Conservation (phyloP, 2,113 vertebrate genomes). For the Octodon degus region DNA sequence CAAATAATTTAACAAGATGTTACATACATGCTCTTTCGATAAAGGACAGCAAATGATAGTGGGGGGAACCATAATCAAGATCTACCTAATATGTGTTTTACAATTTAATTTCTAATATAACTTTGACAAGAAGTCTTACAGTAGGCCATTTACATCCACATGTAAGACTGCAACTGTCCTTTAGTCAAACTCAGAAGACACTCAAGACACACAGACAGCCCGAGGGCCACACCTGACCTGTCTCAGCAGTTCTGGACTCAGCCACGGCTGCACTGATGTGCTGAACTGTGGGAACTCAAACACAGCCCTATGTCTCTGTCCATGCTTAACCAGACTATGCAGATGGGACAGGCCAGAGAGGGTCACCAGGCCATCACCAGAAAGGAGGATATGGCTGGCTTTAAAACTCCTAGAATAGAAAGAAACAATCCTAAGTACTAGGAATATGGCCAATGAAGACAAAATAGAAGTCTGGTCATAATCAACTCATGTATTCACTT, state of each 20-base stretch:
- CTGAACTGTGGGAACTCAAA: constrained; percentile 97
- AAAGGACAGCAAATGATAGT: constrained; percentile 53
- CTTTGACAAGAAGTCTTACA: constrained; percentile 58
- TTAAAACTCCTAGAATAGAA: constrained; percentile 94
- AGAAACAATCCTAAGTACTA: constrained; percentile 81
- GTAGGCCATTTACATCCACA: constrained; percentile 64
- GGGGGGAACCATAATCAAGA: constrained; percentile 6
- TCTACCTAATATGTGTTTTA: constrained; percentile 26
- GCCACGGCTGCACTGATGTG: constrained; percentile 96
- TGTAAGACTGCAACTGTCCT: constrained; percentile 58
- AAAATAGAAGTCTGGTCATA: constrained; percentile 69
- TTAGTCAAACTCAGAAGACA: constrained; percentile 72
- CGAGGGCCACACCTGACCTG: constrained; percentile 90
- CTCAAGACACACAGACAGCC: constrained; percentile 71
- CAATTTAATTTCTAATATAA: constrained; percentile 51
- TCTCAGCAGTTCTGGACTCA: constrained; percentile 97
- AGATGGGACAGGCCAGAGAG: constrained; percentile 95
- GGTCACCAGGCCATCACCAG: constrained; percentile 94
- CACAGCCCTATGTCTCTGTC: constrained; percentile 92
- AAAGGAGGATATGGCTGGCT: constrained; percentile 98
- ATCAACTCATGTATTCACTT: constrained; percentile 43
- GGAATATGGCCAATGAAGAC: constrained; percentile 68
- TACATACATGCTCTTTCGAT: constrained; percentile 22
- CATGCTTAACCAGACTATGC: constrained; percentile 96
- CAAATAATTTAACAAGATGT: constrained; percentile 16